phyloP scores from a whole-genome alignment of 2,113 vertebrate species.

The Xiphias gladius region DNA sequence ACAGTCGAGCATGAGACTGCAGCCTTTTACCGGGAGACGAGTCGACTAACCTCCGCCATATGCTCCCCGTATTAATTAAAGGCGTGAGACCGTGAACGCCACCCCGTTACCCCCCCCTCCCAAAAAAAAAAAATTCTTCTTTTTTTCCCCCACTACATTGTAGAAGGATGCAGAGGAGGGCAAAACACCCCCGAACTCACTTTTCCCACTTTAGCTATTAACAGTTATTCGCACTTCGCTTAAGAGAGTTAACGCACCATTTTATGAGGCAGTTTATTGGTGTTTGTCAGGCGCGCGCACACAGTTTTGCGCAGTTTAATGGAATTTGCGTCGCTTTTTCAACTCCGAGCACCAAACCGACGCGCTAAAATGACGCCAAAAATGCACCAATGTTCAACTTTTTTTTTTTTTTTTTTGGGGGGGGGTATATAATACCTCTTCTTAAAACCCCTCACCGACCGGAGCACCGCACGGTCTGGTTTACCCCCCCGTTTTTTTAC shows the following conservation, averaged over 20 bases:
- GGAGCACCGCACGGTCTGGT: background rate
- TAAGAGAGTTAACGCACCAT: background rate
- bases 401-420: no score
- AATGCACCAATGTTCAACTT: background rate
- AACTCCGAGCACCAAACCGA: background rate
- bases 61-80: constrained; percentile 66
- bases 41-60: constrained; percentile 66
- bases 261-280: background rate
- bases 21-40: constrained; percentile 69
- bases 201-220: background rate
- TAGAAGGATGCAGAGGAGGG: background rate
- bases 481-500: background rate
- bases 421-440: background rate
- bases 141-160: background rate
- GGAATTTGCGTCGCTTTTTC: background rate
- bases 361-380: background rate
- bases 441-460: accelerated
- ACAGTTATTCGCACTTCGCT: background rate
- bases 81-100: constrained; percentile 62
- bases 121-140: background rate
- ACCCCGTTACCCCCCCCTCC: background rate
- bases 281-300: no score
- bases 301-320: background rate
- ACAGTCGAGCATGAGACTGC: constrained; percentile 63
- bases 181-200: background rate